These are phyloP conservation scores for Leptobrachium leishanense DNA, from an alignment of 2,113 vertebrate genomes.

Conservation along the genomic window DNA sequence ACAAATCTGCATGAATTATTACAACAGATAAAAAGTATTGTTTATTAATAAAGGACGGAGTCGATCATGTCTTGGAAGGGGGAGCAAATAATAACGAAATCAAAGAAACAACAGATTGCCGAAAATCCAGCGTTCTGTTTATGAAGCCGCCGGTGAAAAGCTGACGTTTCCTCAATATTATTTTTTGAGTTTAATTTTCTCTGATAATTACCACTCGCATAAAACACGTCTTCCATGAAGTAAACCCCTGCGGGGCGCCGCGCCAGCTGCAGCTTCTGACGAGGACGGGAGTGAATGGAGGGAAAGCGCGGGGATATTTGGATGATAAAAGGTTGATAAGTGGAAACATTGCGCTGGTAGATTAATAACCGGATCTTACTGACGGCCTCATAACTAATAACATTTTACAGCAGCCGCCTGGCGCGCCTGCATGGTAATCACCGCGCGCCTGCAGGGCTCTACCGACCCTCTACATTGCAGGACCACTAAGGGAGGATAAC, in stretches of 20 bases:
- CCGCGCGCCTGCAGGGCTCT: neutral
- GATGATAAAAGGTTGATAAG: neutral
- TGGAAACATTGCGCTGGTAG: neutral
- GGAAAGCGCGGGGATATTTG: neutral
- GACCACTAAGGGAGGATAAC: neutral
- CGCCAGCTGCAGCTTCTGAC: neutral
- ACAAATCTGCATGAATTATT: too few relatives aligned
- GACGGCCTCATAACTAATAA: neutral
- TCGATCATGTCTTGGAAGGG: too few relatives aligned
- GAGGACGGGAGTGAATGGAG: neutral
- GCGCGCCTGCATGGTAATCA: neutral
- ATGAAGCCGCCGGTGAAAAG: too few relatives aligned
- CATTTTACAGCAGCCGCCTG: neutral
- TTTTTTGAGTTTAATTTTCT: too few relatives aligned
- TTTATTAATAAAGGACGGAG: too few relatives aligned
- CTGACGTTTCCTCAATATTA: too few relatives aligned
- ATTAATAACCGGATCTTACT: neutral
- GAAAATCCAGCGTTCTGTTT: too few relatives aligned
- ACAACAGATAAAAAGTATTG: too few relatives aligned
- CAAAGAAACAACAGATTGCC: too few relatives aligned
- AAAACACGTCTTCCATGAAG: neutral
- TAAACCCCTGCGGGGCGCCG: neutral
- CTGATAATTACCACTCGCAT: neutral
- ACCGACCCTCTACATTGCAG: neutral
- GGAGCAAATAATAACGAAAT: too few relatives aligned